These are phyloP conservation scores for Diabrotica balteata DNA, from an alignment of 2,888 invertebrate species.

Conservation along the genomic window DNA sequence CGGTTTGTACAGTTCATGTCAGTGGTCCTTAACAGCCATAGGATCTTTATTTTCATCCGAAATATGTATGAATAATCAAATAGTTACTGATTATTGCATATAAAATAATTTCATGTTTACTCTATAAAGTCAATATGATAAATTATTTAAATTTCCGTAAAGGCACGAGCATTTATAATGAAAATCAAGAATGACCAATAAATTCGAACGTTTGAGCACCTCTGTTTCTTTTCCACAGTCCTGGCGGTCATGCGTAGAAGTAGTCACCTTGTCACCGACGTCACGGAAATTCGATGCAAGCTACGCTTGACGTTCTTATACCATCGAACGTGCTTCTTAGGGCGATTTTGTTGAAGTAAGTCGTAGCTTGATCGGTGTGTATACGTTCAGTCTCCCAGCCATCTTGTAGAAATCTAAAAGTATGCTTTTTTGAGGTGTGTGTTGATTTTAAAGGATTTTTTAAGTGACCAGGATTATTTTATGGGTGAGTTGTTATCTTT, in stretches of 20 bases:
- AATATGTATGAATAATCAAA: not conserved
- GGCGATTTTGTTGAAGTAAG: conserved; percentile 44
- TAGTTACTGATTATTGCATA: not conserved
- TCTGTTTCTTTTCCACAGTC: conserved; percentile 39
- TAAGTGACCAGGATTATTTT: conserved; percentile 55
- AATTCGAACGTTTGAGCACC: conserved; percentile 46
- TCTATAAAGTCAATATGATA: not conserved
- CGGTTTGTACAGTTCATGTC: conserved; percentile 1
- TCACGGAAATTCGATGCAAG: conserved; percentile 44
- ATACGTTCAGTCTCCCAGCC: conserved; percentile 60
- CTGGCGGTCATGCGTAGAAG: conserved; percentile 46
- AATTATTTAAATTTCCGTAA: not conserved
- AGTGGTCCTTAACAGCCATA: conserved; percentile 6
- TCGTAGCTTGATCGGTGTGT: conserved; percentile 49
- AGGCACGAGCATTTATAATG: not conserved
- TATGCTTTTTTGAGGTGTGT: conserved; percentile 62
- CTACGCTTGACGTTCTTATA: conserved; percentile 48
- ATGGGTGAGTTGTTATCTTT: conserved; percentile 56
- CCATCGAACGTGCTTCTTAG: conserved; percentile 27
- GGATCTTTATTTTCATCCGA: too few species aligned
- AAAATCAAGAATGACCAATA: conserved; percentile 5
- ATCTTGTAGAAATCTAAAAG: conserved; percentile 61
- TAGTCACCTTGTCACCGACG: conserved; percentile 58
- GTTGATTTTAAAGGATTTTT: conserved; percentile 57
- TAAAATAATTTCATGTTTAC: not conserved